Conservation (phyloP, 2,888 invertebrate species). For the Thera obeliscata region DNA sequence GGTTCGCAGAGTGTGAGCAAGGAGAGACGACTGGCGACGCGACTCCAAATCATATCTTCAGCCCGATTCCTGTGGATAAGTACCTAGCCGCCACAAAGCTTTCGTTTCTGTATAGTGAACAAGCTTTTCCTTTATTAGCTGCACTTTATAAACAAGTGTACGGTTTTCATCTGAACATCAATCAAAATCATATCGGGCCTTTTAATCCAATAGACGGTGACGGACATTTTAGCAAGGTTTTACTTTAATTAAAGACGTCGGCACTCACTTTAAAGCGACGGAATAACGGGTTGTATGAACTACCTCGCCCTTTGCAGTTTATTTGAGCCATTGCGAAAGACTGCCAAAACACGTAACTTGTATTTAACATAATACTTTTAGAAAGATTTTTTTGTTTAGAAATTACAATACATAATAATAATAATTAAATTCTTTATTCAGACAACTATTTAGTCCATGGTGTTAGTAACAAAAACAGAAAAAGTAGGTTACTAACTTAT, state of each 20-base stretch:
- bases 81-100: too few species aligned
- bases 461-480: too few species aligned
- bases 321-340: conserved; percentile 37
- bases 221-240: conserved; percentile 49
- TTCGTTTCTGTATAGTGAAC: background rate
- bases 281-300: conserved; percentile 35
- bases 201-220: conserved; percentile 64
- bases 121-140: conserved; percentile 19
- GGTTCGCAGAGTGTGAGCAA: too few species aligned
- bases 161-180: conserved; percentile 67
- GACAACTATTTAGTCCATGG: too few species aligned
- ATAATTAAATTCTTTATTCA: too few species aligned
- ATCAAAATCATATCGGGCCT: conserved; percentile 74
- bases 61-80: too few species aligned
- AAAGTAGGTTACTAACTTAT: too few species aligned
- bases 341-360: conserved; percentile 6
- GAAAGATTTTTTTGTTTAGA: too few species aligned
- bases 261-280: conserved; percentile 44
- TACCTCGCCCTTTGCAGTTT: conserved; percentile 38
- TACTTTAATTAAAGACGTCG: conserved; percentile 70
- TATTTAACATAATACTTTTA: conserved; percentile 8
- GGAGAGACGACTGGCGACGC: too few species aligned
- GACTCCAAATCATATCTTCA: too few species aligned
- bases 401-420: too few species aligned
- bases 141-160: conserved; percentile 44